Evolutionary conservation across 37 sponge, comb jelly and placozoan species (phyloP), one percentile per base, ranked within the genome.

Genomic region (Chondrosia reniformis): DNA sequence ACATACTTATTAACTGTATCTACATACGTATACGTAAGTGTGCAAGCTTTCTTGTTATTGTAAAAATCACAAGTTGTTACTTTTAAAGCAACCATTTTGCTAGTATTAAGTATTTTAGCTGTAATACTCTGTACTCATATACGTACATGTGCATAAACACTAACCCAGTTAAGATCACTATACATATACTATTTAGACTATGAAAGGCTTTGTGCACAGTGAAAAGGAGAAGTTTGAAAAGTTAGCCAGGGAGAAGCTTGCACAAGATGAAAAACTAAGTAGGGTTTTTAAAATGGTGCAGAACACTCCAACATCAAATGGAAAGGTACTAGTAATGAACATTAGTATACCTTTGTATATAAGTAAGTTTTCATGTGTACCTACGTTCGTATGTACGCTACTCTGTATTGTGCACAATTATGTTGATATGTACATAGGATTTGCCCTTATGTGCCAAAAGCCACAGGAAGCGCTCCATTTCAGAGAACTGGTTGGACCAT

Each of bases 401-500:
- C n/a, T n/a, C n/a, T n/a, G n/a, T n/a, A n/a, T n/a, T n/a, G n/a
- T n/a, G n/a, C n/a, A n/a, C n/a, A n/a, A n/a, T n/a, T n/a, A n/a
- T n/a, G n/a, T n/a, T n/a, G n/a, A n/a, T n/a, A n/a, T n/a, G n/a
- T n/a, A n/a, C n/a, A n/a, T 44, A 69, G 72, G 4, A 69, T 44
- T 44, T 69, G 22, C 72, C 72, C 36, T 34, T 69, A 39, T 24
- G 36, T 39, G 72, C 44, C n/a, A 69, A 34, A 69, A 13, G 61
- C 7, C 42, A 40, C 40, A 81, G 95, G 10, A 95, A 95, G 69
- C 84, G 95, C 13, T 88, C 92, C 21, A 27, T 84, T 40, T 89
- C 93, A 12, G 95, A 94, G 67, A 94, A 90, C 75, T 95, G 90
- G 90, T 45, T 95, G 67, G 93, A 92, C 31, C 96, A 95, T 84